Evolutionary conservation across 2,888 invertebrate genomes (phyloP).

Genomic region (Exephanes ischioxanthus): DNA sequence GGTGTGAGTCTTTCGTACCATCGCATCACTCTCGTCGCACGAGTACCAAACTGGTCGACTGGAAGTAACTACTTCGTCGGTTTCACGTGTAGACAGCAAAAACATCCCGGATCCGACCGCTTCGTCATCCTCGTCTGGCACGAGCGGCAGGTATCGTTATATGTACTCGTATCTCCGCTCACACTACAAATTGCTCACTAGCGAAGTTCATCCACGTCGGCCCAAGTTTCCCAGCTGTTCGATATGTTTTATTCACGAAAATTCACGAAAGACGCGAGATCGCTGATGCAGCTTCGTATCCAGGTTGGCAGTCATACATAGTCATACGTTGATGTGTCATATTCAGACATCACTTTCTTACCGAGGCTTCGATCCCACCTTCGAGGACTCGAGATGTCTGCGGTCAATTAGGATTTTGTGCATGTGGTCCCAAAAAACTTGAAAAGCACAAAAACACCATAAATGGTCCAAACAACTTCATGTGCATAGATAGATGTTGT

Average conservation of each 20-base stretch:
- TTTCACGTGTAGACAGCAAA: slow-evolving; percentile 38
- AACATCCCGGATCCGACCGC: slow-evolving; percentile 46
- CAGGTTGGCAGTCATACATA: background rate
- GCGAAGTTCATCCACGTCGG: background rate
- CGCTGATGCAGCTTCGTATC: background rate
- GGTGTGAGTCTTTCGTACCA: slow-evolving; percentile 45
- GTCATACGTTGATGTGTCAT: background rate
- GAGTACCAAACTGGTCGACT: slow-evolving; percentile 47
- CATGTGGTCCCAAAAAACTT: no score
- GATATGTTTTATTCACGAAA: slow-evolving; percentile 24
- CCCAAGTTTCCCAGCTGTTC: slow-evolving; percentile 7
- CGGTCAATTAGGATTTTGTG: slow-evolving; percentile 4
- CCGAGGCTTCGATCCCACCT: background rate
- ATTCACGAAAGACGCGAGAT: background rate
- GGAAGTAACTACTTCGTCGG: slow-evolving; percentile 51
- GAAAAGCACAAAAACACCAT: no score
- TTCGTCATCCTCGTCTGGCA: slow-evolving; percentile 30
- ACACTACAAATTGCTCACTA: slow-evolving; percentile 17
- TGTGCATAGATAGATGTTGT: no score
- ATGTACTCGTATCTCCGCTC: slow-evolving; percentile 10
- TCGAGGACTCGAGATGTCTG: background rate
- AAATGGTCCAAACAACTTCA: no score
- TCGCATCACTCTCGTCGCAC: slow-evolving; percentile 43
- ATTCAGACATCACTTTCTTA: background rate
- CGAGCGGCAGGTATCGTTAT: slow-evolving; percentile 22